Base-by-base conservation (phyloP, 2,888 invertebrate genomes). In the Tipula lateralis region DNA sequence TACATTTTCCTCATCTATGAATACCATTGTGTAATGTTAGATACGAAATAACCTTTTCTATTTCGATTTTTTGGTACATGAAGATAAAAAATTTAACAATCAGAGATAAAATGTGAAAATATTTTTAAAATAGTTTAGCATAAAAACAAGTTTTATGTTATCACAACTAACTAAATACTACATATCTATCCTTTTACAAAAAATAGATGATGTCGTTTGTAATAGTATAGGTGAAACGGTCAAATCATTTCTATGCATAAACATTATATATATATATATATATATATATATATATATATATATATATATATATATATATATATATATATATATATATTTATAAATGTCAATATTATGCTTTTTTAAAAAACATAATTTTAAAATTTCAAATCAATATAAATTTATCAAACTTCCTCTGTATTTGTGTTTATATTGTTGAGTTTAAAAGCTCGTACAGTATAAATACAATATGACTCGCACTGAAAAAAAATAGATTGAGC, bases 41-140 rank as follows among this genome's bases (percentile, higher is more conserved):
- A 36, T 36, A 66, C 19, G 24, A 66, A 9, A 24, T 66, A 66
- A 24, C 66, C 66, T 6, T 66, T 66, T n/a, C n/a, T n/a, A n/a
- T n/a, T 66, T 66, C 66, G 66, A 24, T 66, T 66, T 66, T 66
- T 66, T 66, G 66, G 24, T 66, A 66, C 66, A 66, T 50, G 24
- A 66, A 66, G 66, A 66, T 66, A 66, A 66, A 66, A 66, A 66
- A 66, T 66, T 66, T 24, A 66, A 66, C 66, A 24, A 66, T 66
- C 66, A 66, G 66, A 66, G 24, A 66, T 24, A 66, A 66, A 66
- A 66, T 66, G 66, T 66, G 66, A 66, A 66, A 66, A 19, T 66
- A 24, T 66, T 66, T 24, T 66, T 66, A 66, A 66, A 66, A 66
- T 66, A 66, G 66, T 66, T 9, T 4, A 66, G 24, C 66, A 66